Evolutionary conservation across 2,888 invertebrate species (phyloP).

Genomic region (Graphium colonna): DNA sequence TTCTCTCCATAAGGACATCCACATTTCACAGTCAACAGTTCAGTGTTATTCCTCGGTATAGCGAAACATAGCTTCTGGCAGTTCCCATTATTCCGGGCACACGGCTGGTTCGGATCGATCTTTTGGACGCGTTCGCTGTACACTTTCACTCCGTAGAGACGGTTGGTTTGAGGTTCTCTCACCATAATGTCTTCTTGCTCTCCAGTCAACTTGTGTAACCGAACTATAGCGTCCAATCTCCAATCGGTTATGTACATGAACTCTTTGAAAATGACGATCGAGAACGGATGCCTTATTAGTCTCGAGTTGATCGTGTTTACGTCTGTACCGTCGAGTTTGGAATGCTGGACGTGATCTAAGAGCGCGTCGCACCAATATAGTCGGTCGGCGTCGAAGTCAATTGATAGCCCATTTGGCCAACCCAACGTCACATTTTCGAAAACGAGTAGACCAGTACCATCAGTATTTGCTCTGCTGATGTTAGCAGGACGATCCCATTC

Average conservation of each 20-base stretch:
- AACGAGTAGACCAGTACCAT: slow-evolving; percentile 91
- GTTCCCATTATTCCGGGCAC: slow-evolving; percentile 90
- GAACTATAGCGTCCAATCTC: slow-evolving; percentile 95
- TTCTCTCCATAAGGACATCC: slow-evolving; percentile 97
- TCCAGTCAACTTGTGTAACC: slow-evolving; percentile 93
- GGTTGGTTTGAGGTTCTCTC: slow-evolving; percentile 92
- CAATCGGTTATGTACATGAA: slow-evolving; percentile 99
- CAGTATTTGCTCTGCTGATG: slow-evolving; percentile 94
- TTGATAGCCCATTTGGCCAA: slow-evolving; percentile 98
- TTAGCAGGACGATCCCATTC: slow-evolving; percentile 98
- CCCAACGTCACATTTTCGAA: slow-evolving; percentile 95
- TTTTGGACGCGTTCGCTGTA: slow-evolving; percentile 88
- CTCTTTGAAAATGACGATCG: slow-evolving; percentile 92
- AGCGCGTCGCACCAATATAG: slow-evolving; percentile 99
- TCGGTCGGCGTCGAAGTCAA: slow-evolving; percentile 92
- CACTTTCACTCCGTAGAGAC: slow-evolving; percentile 94
- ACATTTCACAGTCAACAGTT: slow-evolving; percentile 82
- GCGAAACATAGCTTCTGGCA: slow-evolving; percentile 98
- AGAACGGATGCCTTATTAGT: slow-evolving; percentile 93
- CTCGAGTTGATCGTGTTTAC: slow-evolving; percentile 93
- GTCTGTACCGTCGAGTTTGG: slow-evolving; percentile 93
- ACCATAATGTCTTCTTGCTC: slow-evolving; percentile 92
- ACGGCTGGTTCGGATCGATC: slow-evolving; percentile 88
- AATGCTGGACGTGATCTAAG: slow-evolving; percentile 96
- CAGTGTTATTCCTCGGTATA: slow-evolving; percentile 83